These are phyloP conservation scores for Tachycineta bicolor DNA, from an alignment of 2,113 vertebrate species.

Conservation along the genomic window DNA sequence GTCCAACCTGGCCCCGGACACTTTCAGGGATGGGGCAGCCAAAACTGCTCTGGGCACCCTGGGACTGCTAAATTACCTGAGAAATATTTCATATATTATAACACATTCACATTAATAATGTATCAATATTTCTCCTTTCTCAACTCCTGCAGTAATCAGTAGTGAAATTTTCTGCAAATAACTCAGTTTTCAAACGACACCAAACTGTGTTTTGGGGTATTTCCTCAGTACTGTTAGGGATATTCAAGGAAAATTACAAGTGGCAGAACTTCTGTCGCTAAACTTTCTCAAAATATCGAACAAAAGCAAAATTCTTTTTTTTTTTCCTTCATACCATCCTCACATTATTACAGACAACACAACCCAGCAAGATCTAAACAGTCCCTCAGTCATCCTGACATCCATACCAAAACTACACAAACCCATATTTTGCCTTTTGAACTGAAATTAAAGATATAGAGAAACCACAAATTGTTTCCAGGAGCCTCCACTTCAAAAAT, in stretches of 20 bases:
- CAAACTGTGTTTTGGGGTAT: neutral
- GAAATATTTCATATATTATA: neutral
- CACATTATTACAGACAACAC: neutral
- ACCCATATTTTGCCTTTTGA: slow-evolving; percentile 39
- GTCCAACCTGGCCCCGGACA: neutral
- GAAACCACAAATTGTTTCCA: slow-evolving; percentile 54
- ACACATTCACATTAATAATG: neutral
- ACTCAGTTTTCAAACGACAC: neutral
- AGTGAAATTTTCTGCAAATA: neutral
- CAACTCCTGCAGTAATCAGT: neutral
- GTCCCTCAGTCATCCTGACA: neutral
- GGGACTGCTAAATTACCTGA: neutral
- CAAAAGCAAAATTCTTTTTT: neutral
- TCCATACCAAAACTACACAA: neutral
- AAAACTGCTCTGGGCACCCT: neutral
- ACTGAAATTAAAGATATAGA: slow-evolving; percentile 37
- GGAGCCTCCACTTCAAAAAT: slow-evolving; percentile 35
- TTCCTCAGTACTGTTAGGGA: neutral
- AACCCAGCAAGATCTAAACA: neutral
- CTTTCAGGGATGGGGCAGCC: neutral
- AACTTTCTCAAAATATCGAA: neutral
- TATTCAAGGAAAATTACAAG: neutral
- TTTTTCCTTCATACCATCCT: neutral
- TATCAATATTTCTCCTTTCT: neutral
- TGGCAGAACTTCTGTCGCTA: neutral